Percentiles rank a stretch among this genome's conserved stretches.
These are phyloP conservation scores for Chrysolina americana DNA, from an alignment of 2,888 invertebrate species.

Conservation along the genomic window DNA sequence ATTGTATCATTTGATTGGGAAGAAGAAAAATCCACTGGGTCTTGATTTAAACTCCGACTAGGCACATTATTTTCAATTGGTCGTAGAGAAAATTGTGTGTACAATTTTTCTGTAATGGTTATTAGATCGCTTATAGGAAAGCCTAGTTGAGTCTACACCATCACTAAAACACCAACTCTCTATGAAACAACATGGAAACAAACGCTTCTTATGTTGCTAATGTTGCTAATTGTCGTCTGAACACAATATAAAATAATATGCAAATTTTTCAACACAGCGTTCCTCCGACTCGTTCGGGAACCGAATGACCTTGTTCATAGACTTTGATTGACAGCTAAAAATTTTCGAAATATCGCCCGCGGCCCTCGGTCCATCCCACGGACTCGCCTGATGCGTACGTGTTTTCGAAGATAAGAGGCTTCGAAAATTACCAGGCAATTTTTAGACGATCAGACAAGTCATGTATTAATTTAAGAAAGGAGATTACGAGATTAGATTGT, in stretches of 20 bases:
- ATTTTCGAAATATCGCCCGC: conserved; percentile 43
- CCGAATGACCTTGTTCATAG: conserved; percentile 51
- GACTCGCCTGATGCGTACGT: conserved; percentile 30
- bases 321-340: conserved; percentile 57
- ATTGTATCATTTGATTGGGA: no score
- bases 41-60: no score
- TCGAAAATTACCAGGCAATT: conserved; percentile 48
- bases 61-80: no score
- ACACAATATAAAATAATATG: conserved; percentile 42
- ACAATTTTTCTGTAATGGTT: no score
- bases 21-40: no score
- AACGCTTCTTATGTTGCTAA: conserved; percentile 22
- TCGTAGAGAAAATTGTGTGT: no score
- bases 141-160: background rate
- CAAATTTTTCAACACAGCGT: conserved; percentile 34
- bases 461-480: conserved; percentile 51
- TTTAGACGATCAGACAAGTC: conserved; percentile 51
- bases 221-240: conserved; percentile 23
- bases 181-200: background rate
- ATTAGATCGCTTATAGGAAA: no score
- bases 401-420: conserved; percentile 31
- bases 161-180: background rate
- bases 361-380: conserved; percentile 46
- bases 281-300: conserved; percentile 38
- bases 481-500: conserved; percentile 53